Conservation (phyloP, 2,888 invertebrate genomes). For the Brachycybe producta region DNA sequence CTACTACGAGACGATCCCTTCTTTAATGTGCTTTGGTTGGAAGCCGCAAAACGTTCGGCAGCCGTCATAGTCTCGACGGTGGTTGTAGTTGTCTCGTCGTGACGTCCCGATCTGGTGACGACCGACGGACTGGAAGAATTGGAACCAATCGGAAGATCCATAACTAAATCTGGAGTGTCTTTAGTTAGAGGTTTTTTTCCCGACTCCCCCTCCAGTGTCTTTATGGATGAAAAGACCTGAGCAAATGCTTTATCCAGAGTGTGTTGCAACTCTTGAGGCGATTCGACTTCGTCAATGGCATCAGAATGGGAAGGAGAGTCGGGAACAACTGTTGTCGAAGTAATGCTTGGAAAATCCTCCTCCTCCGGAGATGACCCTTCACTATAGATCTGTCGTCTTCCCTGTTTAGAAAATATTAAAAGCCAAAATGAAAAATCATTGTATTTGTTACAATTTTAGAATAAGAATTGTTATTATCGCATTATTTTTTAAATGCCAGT, state of each 20-base stretch:
- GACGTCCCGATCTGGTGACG: conserved; percentile 31
- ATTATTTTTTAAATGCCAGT: too few relatives aligned
- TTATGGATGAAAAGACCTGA: conserved; percentile 33
- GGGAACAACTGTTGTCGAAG: too few relatives aligned
- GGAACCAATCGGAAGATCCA: conserved; percentile 52
- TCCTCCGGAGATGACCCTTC: not conserved
- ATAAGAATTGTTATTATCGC: too few relatives aligned
- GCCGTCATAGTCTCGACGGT: conserved; percentile 48
- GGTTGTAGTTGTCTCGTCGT: too few relatives aligned
- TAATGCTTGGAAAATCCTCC: conserved; percentile 8
- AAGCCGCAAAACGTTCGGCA: conserved; percentile 63
- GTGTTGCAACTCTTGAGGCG: conserved; percentile 16
- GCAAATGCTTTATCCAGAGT: conserved; percentile 35
- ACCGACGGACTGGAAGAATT: conserved; percentile 29
- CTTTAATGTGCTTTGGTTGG: conserved; percentile 62
- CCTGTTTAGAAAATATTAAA: not conserved
- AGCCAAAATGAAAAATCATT: too few relatives aligned
- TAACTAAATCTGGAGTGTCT: conserved; percentile 65
- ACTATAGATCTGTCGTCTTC: not conserved
- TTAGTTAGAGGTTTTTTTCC: conserved; percentile 24
- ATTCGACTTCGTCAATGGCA: not conserved
- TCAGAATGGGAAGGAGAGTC: not conserved
- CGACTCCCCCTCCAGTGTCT: conserved; percentile 28
- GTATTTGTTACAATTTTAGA: too few relatives aligned
- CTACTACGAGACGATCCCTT: conserved; percentile 35